A percentile compares a stretch with the other conserved stretches of the same genome.
Evolutionary conservation across 2,888 invertebrate genomes (phyloP).

Genomic region (Ptychoptera albimana): DNA sequence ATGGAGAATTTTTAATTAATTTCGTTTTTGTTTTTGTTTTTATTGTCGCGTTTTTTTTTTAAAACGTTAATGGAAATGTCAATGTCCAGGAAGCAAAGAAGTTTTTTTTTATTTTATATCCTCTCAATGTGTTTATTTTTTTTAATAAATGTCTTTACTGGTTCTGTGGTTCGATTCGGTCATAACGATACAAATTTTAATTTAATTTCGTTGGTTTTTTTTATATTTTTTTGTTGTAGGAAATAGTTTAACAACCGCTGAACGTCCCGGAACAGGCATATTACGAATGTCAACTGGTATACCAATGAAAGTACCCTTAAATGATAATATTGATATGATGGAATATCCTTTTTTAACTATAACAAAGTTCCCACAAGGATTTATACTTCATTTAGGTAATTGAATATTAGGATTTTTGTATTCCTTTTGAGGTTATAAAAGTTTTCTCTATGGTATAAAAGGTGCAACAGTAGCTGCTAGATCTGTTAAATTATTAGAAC

Average conservation of each 20-base stretch:
- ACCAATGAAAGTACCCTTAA: constrained; percentile 40
- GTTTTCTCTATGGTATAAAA: constrained; percentile 20
- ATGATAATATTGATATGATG: constrained; percentile 71
- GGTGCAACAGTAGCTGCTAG: constrained; percentile 72
- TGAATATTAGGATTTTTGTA: not conserved
- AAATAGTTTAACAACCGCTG: constrained; percentile 54
- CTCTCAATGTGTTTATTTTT: constrained; percentile 2
- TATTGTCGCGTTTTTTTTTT: too few species aligned
- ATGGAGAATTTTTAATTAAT: too few species aligned
- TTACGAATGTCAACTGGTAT: constrained; percentile 38
- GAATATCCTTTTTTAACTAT: constrained; percentile 95
- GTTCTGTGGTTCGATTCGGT: too few species aligned
- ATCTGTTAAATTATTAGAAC: constrained; percentile 67
- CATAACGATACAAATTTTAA: too few species aligned
- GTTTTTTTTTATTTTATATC: too few species aligned
- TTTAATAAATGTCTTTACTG: too few species aligned
- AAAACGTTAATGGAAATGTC: too few species aligned
- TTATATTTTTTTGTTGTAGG: constrained; percentile 41
- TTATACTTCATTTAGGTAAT: constrained; percentile 71
- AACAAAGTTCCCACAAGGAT: constrained; percentile 75
- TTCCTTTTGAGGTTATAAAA: too few species aligned
- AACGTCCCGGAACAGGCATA: constrained; percentile 40
- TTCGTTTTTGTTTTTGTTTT: too few species aligned
- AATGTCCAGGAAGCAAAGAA: too few species aligned
- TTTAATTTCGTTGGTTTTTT: constrained; percentile 5